Evolutionary conservation across 2,113 vertebrate species (phyloP).

Genomic region (Siniperca chuatsi): DNA sequence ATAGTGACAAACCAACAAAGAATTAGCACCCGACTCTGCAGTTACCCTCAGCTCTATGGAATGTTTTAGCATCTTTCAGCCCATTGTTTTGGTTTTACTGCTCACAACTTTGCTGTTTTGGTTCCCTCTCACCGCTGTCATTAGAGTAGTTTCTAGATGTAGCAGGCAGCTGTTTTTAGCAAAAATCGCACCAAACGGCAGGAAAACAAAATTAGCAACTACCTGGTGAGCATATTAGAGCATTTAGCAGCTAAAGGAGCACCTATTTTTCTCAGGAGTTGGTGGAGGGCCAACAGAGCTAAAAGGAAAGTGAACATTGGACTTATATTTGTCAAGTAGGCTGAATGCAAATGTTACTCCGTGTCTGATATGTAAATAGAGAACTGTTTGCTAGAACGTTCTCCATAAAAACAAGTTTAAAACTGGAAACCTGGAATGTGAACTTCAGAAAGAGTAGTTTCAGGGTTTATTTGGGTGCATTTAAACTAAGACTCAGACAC

Average conservation of each 20-base stretch:
- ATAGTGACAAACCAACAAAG: too few species aligned
- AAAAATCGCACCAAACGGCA: too few species aligned
- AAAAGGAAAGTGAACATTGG: background rate
- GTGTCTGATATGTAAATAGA: background rate
- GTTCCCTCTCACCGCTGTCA: too few species aligned
- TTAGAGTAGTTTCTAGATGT: too few species aligned
- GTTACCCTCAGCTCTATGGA: background rate
- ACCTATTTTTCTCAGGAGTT: background rate
- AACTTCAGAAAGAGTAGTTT: too few species aligned
- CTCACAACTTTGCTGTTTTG: background rate
- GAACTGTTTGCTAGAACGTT: background rate
- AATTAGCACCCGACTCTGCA: too few species aligned
- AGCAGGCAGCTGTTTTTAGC: too few species aligned
- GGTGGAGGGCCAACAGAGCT: background rate
- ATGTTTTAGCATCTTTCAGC: background rate
- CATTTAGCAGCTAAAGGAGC: too few species aligned
- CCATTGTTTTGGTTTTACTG: background rate
- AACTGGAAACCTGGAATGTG: background rate
- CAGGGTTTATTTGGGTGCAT: too few species aligned
- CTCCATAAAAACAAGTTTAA: background rate
- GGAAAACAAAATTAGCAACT: too few species aligned
- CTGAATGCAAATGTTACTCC: background rate
- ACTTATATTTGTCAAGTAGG: background rate
- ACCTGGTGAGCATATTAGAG: too few species aligned
- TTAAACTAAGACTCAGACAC: too few species aligned